These are phyloP conservation scores for Petrophora chlorosata DNA, from an alignment of 2,888 invertebrate species.

Conservation along the genomic window DNA sequence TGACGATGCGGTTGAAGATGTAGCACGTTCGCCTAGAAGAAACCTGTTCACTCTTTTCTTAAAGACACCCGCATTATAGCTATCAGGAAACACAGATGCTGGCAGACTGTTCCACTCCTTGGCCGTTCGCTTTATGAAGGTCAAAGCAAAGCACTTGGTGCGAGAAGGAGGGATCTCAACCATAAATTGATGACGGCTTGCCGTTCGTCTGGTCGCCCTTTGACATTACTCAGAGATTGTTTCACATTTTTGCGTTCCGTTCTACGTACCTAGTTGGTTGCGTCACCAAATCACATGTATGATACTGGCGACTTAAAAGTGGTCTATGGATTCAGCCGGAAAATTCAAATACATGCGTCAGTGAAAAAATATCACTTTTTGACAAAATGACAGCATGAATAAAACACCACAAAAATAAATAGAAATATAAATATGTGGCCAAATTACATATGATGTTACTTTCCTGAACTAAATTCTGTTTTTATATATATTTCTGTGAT, in stretches of 20 bases:
- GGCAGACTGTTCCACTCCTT: too few relatives aligned
- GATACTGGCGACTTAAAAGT: slow-evolving; percentile 37
- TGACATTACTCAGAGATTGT: neutral
- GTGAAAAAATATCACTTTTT: slow-evolving; percentile 43
- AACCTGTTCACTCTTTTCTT: too few relatives aligned
- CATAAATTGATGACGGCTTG: too few relatives aligned
- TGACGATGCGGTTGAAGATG: too few relatives aligned
- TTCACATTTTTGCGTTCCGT: neutral
- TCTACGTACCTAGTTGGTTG: too few relatives aligned
- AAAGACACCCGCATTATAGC: too few relatives aligned
- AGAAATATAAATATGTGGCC: slow-evolving; percentile 64
- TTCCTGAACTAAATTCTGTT: slow-evolving; percentile 56
- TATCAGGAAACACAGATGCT: too few relatives aligned
- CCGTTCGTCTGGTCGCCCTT: too few relatives aligned
- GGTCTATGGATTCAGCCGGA: slow-evolving; percentile 39
- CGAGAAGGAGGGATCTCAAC: too few relatives aligned
- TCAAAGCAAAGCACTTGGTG: too few relatives aligned
- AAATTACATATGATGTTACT: slow-evolving; percentile 75
- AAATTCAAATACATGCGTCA: slow-evolving; percentile 57
- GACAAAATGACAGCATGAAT: slow-evolving; percentile 71
- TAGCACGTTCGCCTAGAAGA: too few relatives aligned
- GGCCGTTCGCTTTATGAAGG: too few relatives aligned
- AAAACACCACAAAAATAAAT: slow-evolving; percentile 58
- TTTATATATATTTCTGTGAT: slow-evolving; percentile 70
- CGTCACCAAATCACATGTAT: neutral